Evolutionary conservation across 2,888 invertebrate species (phyloP), one percentile per base, ranked within the genome.

Genomic region (Scaeva pyrastri): DNA sequence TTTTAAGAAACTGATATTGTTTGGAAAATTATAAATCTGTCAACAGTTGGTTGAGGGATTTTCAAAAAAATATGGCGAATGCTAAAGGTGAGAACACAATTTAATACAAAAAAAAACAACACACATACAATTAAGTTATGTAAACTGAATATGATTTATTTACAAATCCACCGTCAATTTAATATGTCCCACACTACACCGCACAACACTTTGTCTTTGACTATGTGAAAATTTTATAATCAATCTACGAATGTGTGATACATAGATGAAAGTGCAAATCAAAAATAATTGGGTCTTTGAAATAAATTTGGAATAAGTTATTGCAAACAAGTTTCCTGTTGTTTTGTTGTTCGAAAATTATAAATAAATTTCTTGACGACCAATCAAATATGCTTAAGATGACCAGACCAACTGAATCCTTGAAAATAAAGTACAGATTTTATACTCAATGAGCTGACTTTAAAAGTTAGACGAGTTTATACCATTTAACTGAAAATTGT

Each of bases 21-120:
- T 81, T 86, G 66, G 64, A 78, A 78, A 66, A 74, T 48, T 71
- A 78, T 82, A 86, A 86, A 78, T 86, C 82, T 58, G n/a, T 82
- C 71, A 76, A 78, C 86, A 78, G 64, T 74, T 74, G 70, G 73
- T 71, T 73, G 45, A 56, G 7, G 16, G 8, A 41, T 45, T 60
- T 26, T 41, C 8, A 58, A 43, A 26, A 60, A 77, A 39, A 21
- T 23, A 48, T 48, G 48, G 16, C 36, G 16, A 80, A 62, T 80
- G 76, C 41, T 64, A 68, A 55, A 72, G 85, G 76, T 75, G 60
- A 23, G 41, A 12, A 43, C 55, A 70, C 41, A 81, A 58, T 36
- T n/a, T n/a, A 60, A 21, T 12, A 21, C 31, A 31, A 31, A 39
- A 58, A 21, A 31, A 56, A 52, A 5, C 19, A 31, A 56, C 45